Evolutionary conservation across 2,113 vertebrate species (phyloP).

Genomic region (Ctenomys sociabilis): DNA sequence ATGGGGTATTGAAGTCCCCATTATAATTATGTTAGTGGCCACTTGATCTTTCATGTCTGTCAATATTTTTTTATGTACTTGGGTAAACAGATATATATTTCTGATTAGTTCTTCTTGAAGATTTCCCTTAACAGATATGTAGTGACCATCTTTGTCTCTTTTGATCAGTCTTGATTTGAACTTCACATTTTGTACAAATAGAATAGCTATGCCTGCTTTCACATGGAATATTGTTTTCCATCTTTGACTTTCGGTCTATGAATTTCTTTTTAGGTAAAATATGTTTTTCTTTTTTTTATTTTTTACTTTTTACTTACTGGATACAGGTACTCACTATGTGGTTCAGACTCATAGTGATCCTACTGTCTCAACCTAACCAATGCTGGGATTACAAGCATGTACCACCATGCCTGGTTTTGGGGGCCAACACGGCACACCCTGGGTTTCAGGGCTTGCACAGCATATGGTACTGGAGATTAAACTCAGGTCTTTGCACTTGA

Average conservation of each 20-base stretch:
- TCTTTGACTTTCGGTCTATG: background rate
- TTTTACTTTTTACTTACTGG: no score
- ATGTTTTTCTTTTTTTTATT: background rate
- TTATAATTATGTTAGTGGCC: background rate
- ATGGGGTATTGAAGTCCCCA: background rate
- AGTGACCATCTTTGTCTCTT: background rate
- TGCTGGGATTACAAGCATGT: no score
- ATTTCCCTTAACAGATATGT: background rate
- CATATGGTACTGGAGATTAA: no score
- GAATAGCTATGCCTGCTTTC: no score
- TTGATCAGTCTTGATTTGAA: background rate
- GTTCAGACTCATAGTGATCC: no score
- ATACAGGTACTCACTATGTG: no score
- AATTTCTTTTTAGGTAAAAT: background rate
- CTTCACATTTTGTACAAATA: background rate
- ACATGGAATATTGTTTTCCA: background rate
- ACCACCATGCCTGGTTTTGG: no score
- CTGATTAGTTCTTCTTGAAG: background rate
- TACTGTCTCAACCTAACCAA: no score
- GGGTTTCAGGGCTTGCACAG: no score
- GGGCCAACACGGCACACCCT: no score
- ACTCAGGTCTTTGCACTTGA: no score
- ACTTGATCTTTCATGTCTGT: background rate
- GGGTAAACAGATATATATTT: background rate
- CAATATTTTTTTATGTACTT: background rate